Conservation (phyloP, 1,140 invertebrate genomes). For the Aphelenchoides besseyi region DNA sequence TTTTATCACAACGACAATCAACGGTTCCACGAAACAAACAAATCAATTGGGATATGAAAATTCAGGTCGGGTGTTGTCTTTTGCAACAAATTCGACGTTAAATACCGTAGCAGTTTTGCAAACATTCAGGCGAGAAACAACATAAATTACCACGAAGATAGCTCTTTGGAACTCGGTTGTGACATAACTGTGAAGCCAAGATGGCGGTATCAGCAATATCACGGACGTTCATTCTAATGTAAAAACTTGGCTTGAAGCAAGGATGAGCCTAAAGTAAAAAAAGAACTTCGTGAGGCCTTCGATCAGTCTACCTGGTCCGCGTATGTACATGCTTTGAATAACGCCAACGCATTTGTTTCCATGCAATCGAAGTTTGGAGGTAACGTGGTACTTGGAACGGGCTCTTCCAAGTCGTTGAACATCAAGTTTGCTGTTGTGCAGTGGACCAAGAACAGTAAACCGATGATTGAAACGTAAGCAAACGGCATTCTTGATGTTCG, state of each 20-base stretch:
- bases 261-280: neutral
- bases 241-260: neutral
- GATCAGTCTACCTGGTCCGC: neutral
- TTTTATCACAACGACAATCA: too few species aligned
- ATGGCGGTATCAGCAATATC: neutral
- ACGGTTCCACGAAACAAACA: too few species aligned
- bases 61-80: too few species aligned
- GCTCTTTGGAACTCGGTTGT: neutral
- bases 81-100: too few species aligned
- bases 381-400: neutral
- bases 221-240: neutral
- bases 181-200: neutral
- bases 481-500: neutral
- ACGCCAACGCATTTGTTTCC: neutral
- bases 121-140: conserved; percentile 7
- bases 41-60: too few species aligned
- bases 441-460: too few species aligned
- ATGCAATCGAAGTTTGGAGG: neutral
- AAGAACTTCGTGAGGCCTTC: too few species aligned
- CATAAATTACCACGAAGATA: neutral
- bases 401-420: neutral
- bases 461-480: neutral
- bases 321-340: neutral
- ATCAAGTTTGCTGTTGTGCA: neutral
- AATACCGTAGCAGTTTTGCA: conserved; percentile 2